Evolutionary conservation across 2,797 vertebrate species (phyloP).

Genomic region (Agapornis canus): DNA sequence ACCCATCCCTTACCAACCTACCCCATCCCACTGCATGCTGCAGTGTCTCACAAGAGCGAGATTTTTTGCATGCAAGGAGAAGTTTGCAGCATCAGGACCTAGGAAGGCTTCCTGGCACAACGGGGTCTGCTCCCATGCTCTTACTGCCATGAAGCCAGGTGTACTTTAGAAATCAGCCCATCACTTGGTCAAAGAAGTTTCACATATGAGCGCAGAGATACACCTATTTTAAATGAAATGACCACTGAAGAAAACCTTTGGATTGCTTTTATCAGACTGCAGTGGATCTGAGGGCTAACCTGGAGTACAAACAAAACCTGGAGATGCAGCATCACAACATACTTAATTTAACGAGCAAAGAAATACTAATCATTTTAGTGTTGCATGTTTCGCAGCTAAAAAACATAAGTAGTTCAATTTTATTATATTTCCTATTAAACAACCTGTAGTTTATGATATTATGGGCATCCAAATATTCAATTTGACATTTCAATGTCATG

Average conservation of each 20-base stretch:
- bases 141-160: rapidly evolving
- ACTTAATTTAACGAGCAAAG: not conserved
- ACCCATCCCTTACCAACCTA: too few relatives aligned
- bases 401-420: not conserved
- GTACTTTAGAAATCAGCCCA: not conserved
- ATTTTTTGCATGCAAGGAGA: not conserved
- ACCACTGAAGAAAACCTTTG: not conserved
- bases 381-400: not conserved
- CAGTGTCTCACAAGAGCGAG: not conserved
- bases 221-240: not conserved
- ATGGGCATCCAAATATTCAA: not conserved
- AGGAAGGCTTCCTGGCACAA: not conserved
- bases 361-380: not conserved
- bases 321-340: not conserved
- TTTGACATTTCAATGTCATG: not conserved
- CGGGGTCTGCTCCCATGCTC: not conserved
- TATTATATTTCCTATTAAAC: not conserved
- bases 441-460: not conserved
- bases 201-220: rapidly evolving
- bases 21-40: not conserved
- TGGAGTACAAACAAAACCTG: not conserved
- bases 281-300: not conserved
- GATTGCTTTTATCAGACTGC: not conserved
- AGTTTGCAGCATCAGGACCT: not conserved
- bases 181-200: not conserved